These are phyloP conservation scores for Pipra filicauda DNA, from an alignment of 2,113 vertebrate genomes.

Conservation along the genomic window DNA sequence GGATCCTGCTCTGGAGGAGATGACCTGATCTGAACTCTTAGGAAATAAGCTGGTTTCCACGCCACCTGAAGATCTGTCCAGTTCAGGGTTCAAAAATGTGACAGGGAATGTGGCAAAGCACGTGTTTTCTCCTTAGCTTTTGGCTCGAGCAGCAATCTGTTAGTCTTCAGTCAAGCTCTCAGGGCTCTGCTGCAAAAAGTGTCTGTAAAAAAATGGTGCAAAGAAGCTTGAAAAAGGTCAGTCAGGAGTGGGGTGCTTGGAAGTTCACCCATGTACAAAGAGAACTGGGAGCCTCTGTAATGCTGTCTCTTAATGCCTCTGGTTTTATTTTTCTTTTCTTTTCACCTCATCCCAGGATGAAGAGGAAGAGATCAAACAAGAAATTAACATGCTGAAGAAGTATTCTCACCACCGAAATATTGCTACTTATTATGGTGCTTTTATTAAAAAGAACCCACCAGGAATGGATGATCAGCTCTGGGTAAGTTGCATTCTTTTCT, in stretches of 20 bases:
- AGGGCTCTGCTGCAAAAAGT: background rate
- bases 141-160: background rate
- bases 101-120: background rate
- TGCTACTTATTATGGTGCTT: conserved; percentile 97
- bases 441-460: conserved; percentile 97
- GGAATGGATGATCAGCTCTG: conserved; percentile 97
- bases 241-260: background rate
- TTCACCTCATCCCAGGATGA: conserved; percentile 82
- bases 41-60: background rate
- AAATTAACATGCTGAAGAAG: conserved; percentile 99
- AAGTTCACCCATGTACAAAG: background rate
- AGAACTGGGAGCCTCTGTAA: background rate
- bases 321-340: background rate
- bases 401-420: conserved; percentile 98
- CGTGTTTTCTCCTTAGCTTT: background rate
- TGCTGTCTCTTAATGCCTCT: background rate
- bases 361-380: conserved; percentile 99
- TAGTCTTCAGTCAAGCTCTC: background rate
- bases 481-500: conserved; percentile 73
- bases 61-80: background rate
- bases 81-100: background rate
- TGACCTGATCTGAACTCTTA: rapidly evolving
- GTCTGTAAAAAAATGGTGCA: background rate
- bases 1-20: background rate
- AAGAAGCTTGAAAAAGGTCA: rapidly evolving